Conservation (phyloP, 2,113 vertebrate genomes). For the Sander lucioperca region DNA sequence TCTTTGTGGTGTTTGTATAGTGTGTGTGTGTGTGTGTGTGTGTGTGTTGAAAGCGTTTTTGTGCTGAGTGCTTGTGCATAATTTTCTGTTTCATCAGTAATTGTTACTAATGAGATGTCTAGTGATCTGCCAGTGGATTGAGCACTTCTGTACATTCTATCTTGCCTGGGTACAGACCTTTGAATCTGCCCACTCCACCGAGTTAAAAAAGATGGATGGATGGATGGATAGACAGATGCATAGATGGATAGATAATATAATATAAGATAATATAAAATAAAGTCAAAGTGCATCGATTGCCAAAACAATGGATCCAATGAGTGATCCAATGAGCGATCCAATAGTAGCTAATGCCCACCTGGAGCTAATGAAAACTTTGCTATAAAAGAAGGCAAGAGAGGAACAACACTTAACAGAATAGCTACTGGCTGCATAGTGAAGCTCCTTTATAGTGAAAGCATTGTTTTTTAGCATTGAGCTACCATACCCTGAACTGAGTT, state of each 20-base stretch:
- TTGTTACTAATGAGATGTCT: constrained; percentile 76
- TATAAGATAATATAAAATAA: no score
- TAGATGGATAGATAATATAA: no score
- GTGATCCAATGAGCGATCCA: no score
- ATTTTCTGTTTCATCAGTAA: constrained; percentile 73
- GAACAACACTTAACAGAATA: constrained; percentile 35
- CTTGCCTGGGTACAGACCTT: not conserved
- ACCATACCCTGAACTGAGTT: constrained; percentile 26
- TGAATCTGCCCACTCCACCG: no score
- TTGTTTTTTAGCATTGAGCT: constrained; percentile 24
- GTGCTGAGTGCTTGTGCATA: constrained; percentile 48
- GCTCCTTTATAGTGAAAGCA: constrained; percentile 29
- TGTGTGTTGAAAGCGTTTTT: constrained; percentile 20
- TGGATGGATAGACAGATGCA: no score
- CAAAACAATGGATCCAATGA: no score
- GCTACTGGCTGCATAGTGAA: constrained; percentile 4
- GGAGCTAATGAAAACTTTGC: constrained; percentile 47
- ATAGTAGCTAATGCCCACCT: constrained; percentile 32
- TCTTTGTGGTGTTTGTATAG: constrained; percentile 43
- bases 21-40: constrained; percentile 23
- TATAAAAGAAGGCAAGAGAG: constrained; percentile 10
- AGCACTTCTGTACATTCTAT: constrained; percentile 50
- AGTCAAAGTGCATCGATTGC: no score
- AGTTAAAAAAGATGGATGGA: no score
- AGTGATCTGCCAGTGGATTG: constrained; percentile 56